Evolutionary conservation across 2,113 vertebrate genomes (phyloP).

Genomic region (Anarrhichthys ocellatus): DNA sequence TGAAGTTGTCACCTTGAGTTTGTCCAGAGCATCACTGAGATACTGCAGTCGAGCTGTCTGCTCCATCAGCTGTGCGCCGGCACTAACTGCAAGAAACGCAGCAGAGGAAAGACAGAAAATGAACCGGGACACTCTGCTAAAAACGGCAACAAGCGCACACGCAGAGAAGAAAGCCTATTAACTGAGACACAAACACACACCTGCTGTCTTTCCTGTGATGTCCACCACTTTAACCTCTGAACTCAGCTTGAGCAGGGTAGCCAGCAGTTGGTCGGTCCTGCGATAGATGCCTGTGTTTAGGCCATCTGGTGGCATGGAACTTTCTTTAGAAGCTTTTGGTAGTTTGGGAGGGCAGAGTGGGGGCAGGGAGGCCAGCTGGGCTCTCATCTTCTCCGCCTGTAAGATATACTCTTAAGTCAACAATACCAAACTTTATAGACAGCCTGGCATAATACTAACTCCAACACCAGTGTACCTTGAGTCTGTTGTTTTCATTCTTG

Average conservation of each 20-base stretch:
- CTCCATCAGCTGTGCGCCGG: slow-evolving; percentile 88
- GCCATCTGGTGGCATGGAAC: slow-evolving; percentile 74
- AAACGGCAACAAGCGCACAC: not conserved
- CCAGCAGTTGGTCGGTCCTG: slow-evolving; percentile 89
- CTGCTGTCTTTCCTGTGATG: slow-evolving; percentile 86
- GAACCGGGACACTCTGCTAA: not conserved
- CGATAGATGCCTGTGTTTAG: slow-evolving; percentile 85
- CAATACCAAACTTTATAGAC: not conserved
- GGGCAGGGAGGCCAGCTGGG: slow-evolving; percentile 86
- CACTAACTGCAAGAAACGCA: slow-evolving; percentile 76
- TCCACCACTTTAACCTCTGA: slow-evolving; percentile 88
- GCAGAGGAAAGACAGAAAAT: not conserved
- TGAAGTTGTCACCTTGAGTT: slow-evolving; percentile 84
- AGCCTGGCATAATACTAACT: not conserved
- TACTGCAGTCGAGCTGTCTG: slow-evolving; percentile 87
- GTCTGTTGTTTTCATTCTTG: slow-evolving; percentile 90
- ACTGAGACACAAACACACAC: slow-evolving; percentile 66
- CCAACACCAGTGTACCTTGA: slow-evolving; percentile 83
- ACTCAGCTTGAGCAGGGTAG: slow-evolving; percentile 90
- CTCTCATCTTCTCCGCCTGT: slow-evolving; percentile 90
- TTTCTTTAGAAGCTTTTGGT: slow-evolving; percentile 72
- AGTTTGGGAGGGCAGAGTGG: slow-evolving; percentile 86
- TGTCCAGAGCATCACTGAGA: slow-evolving; percentile 86
- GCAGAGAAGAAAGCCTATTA: not conserved
- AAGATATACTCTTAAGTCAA: not conserved